These are phyloP conservation scores for Sinonovacula constricta DNA, from an alignment of 1,140 invertebrate species.

Conservation along the genomic window DNA sequence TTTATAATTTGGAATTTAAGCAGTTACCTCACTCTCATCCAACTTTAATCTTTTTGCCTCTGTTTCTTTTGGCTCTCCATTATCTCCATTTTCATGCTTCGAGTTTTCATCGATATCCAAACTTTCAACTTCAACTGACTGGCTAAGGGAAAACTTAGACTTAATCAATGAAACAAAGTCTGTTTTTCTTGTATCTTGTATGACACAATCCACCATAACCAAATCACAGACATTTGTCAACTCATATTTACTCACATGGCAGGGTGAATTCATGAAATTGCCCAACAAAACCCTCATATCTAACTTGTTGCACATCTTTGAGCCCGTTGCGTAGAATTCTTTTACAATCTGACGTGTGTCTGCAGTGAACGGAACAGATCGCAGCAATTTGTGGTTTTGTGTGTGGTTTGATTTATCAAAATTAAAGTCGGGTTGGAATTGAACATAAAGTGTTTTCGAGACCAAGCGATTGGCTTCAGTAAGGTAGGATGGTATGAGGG, in stretches of 20 bases:
- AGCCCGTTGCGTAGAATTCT: slow-evolving; percentile 55
- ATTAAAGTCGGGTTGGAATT: slow-evolving; percentile 53
- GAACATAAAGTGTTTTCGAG: slow-evolving; percentile 61
- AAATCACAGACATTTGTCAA: slow-evolving; percentile 31
- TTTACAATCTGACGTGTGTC: slow-evolving; percentile 54
- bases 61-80: not conserved
- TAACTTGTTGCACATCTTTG: slow-evolving; percentile 50
- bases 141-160: not conserved
- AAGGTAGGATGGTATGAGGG: slow-evolving; percentile 51
- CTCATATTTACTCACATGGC: not conserved
- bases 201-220: slow-evolving; percentile 40
- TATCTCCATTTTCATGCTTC: not conserved
- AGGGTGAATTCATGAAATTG: slow-evolving; percentile 48
- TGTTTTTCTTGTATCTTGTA: slow-evolving; percentile 4
- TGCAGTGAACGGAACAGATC: slow-evolving; percentile 45
- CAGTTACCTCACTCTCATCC: not conserved
- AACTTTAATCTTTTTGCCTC: not conserved
- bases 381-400: slow-evolving; percentile 16
- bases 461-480: slow-evolving; percentile 48
- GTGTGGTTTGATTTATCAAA: not conserved
- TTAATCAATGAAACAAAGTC: not conserved
- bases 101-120: not conserved
- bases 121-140: not conserved
- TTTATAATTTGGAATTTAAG: not conserved
- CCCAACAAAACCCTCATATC: slow-evolving; percentile 63